phyloP scores from a whole-genome alignment of 2,797 vertebrate species.

The Lerista edwardsae region DNA sequence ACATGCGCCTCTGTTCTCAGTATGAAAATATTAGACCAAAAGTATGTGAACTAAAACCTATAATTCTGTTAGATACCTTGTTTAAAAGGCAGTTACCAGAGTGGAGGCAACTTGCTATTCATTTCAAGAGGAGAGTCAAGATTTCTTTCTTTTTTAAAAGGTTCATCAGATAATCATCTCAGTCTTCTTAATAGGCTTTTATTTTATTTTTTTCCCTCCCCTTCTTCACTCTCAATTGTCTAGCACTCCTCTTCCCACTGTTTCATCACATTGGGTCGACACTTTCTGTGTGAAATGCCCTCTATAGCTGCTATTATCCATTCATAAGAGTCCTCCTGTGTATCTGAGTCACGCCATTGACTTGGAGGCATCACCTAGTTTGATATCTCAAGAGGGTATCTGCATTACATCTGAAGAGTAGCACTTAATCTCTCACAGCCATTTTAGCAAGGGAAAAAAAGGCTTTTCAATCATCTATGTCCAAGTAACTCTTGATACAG shows the following conservation, averaged over 20 bases:
- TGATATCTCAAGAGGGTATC: not conserved
- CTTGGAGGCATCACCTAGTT: slow-evolving; percentile 60
- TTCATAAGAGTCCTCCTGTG: slow-evolving; percentile 34
- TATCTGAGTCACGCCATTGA: slow-evolving; percentile 58
- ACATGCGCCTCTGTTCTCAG: not conserved
- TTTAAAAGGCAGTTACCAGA: not conserved
- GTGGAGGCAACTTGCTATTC: not conserved
- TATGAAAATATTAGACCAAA: not conserved
- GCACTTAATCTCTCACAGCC: not conserved
- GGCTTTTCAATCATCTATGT: too few species aligned
- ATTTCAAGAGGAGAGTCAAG: not conserved
- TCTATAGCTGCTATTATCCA: slow-evolving; percentile 2
- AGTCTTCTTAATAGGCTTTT: slow-evolving; percentile 35
- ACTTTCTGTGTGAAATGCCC: slow-evolving; percentile 50
- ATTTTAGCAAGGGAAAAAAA: too few species aligned
- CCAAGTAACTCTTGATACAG: not conserved
- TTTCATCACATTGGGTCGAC: slow-evolving; percentile 61
- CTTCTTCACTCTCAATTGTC: slow-evolving; percentile 25
- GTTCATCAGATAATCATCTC: slow-evolving; percentile 29
- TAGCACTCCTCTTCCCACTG: slow-evolving; percentile 44
- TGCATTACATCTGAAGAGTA: not conserved
- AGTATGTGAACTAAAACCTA: not conserved
- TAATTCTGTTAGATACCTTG: not conserved
- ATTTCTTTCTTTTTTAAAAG: slow-evolving; percentile 17
- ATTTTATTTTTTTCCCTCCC: not conserved